Conservation (phyloP, 2,797 vertebrate species). For the Sciurus vulgaris region DNA sequence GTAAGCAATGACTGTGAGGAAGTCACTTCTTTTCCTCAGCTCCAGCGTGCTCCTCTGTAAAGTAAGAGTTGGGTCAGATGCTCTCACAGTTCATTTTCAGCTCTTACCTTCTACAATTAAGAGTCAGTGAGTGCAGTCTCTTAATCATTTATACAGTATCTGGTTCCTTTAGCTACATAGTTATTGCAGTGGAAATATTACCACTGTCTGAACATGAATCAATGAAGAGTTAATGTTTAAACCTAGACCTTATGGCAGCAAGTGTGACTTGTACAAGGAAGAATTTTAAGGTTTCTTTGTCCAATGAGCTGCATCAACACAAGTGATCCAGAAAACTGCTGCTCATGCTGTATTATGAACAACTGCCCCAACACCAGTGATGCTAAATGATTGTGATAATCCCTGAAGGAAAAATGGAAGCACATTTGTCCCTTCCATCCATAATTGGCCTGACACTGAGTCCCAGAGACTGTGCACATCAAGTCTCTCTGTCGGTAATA, state of each 20-base stretch:
- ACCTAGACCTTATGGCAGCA: background rate
- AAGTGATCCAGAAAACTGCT: constrained; percentile 67
- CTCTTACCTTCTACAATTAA: background rate
- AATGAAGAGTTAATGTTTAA: background rate
- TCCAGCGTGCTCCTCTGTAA: constrained; percentile 35
- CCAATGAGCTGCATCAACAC: constrained; percentile 49
- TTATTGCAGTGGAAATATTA: background rate
- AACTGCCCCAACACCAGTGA: background rate
- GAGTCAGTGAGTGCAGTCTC: background rate
- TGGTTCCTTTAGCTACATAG: background rate
- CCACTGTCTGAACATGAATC: background rate
- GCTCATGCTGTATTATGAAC: background rate
- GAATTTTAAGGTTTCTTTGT: constrained; percentile 52
- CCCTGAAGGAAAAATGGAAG: constrained; percentile 63
- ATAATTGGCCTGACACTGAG: constrained; percentile 53
- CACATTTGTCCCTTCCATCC: constrained; percentile 42
- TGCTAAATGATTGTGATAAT: constrained; percentile 63
- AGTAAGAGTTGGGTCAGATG: constrained; percentile 14
- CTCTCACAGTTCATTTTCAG: constrained; percentile 22
- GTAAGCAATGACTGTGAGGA: background rate
- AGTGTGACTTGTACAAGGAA: constrained; percentile 8
- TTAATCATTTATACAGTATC: constrained; percentile 30
- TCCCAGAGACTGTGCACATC: background rate
- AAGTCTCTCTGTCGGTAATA: constrained; percentile 39
- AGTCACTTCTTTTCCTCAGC: background rate